Base-by-base conservation (phyloP, 2,797 vertebrate genomes). In the Thunnus albacares region DNA sequence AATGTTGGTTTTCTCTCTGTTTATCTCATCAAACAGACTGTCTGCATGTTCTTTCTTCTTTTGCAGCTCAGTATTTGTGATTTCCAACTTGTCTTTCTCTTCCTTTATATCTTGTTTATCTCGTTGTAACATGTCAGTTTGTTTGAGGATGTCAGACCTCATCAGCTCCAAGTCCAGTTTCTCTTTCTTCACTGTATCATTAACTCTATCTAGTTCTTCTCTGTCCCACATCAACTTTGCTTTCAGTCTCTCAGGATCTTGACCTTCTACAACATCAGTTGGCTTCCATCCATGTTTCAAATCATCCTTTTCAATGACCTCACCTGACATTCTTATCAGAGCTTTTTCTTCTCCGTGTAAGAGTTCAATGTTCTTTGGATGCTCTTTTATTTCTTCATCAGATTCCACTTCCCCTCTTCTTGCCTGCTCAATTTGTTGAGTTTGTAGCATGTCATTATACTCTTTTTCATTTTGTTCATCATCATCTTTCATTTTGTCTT, bases 191-290 rank as follows among this genome's bases (percentile, higher is more conserved):
- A 81, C 20, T 5, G 6, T 26, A 1, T 72, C 20, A 5, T 7
- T 63, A 2, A 22, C 17, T 71, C 52, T 78, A 12, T 88, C 53
- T 45, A 79, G 6, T 55, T 80, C 52, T 26, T 70, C 57, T 75
- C 70, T 87, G 24, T 84, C 61, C 53, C 43, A 55, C 58, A 1
- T 73, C 68, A 77, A 71, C 30, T 52, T 52, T 20, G 43, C 14
- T n/a, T 62, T 68, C 3, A 38, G 22, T 13, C n/a, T 35, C 6
- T 71, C 14, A 26, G 57, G 53, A 24, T 62, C 13, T 38, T 45
- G 20, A 7, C 5, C 2, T 4, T 15, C 15, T 4, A 9, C 38
- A 5, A 9, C 22, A 18, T 8, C 8, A 12, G 12, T 1, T 47
- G 14, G 24, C 12, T 9, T 35, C 20, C 17, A 8, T 22, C 18